These are phyloP conservation scores for Crioceris asparagi DNA, from an alignment of 2,888 invertebrate species.

Conservation along the genomic window DNA sequence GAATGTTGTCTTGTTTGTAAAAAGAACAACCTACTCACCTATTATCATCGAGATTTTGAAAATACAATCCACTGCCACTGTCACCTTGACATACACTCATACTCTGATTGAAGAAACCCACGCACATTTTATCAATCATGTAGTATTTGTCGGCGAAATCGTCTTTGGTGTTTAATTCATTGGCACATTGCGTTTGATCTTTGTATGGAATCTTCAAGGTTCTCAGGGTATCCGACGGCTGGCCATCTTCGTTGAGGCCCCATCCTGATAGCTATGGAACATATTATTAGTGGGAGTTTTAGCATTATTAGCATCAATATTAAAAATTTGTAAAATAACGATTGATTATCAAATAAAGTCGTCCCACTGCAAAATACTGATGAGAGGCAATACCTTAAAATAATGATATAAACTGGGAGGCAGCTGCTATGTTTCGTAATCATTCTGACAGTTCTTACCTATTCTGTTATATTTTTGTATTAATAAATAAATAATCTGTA, in stretches of 20 bases:
- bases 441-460: too few relatives aligned
- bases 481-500: background rate
- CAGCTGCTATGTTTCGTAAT: too few relatives aligned
- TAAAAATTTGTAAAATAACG: too few relatives aligned
- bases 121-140: constrained; percentile 17
- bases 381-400: background rate
- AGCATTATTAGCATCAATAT: too few relatives aligned
- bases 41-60: constrained; percentile 14
- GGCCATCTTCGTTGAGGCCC: constrained; percentile 12
- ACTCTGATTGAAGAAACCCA: constrained; percentile 12
- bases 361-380: too few relatives aligned
- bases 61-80: constrained; percentile 16
- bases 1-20: too few relatives aligned
- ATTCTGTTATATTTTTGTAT: too few relatives aligned
- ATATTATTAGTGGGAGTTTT: background rate
- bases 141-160: constrained; percentile 15
- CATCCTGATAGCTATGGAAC: constrained; percentile 15
- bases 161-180: constrained; percentile 12
- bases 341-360: too few relatives aligned
- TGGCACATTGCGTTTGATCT: constrained; percentile 11
- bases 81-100: constrained; percentile 16
- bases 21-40: too few relatives aligned
- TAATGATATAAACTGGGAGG: too few relatives aligned
- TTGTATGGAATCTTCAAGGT: constrained; percentile 15
- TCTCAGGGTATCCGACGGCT: constrained; percentile 12